Evolutionary conservation across 2,888 invertebrate species (phyloP), one percentile per base, ranked within the genome.

Genomic region (Scaeva pyrastri): DNA sequence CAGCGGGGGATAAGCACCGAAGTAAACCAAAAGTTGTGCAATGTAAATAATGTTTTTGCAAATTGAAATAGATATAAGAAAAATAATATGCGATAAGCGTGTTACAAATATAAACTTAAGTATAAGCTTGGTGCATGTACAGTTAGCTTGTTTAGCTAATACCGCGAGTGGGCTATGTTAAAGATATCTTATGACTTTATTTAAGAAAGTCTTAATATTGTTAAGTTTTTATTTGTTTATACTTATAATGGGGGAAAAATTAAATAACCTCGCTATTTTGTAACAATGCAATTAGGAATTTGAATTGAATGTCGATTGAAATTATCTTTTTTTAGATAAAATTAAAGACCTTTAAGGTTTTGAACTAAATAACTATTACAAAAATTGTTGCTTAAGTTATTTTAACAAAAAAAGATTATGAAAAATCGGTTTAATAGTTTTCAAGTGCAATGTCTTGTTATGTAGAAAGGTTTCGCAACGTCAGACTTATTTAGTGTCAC

Each of bases 31-130:
- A 66, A 48, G 48, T 66, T 66, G 31, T 66, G 48, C 48, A 66
- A 66, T 66, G 66, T 66, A 66, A 66, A 66, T 48, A 66, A 66
- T 66, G 66, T 66, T 66, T 48, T 66, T 36, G 66, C 48, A 66
- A 66, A 66, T 66, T 66, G 66, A 66, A 66, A 64, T 48, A 66
- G 66, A 66, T 66, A 66, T 66, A 7, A 66, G 12, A 39, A 52
- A 66, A 31, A 66, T n/a, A n/a, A n/a, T n/a, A 23, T 66, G 64
- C 64, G 64, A 66, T 66, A 66, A 66, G 66, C 66, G 11, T 2
- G 12, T 23, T 16, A 6, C 12, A 31, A 26, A 66, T 48, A 36
- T n/a, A n/a, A n/a, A n/a, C 31, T 66, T 66, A 36, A 48, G 48
- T 66, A 66, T 45, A 45, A 26, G 23, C 21, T 64, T 19, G 31